Evolutionary conservation across 2,888 invertebrate genomes (phyloP), one percentile per base, ranked within the genome.

Genomic region (Thymelicus acteon): DNA sequence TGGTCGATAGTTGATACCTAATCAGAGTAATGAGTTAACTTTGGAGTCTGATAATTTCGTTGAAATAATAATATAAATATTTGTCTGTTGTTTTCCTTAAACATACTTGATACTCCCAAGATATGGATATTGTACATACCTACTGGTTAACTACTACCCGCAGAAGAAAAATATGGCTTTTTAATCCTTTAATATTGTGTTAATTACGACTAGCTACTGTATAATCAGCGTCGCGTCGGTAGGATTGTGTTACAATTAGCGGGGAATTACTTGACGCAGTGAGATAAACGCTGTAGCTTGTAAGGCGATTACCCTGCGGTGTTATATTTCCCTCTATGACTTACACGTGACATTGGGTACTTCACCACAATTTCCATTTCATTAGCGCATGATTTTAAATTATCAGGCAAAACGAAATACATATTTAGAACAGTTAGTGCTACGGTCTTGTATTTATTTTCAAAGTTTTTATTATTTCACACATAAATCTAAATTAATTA

Each of bases 211-310:
- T 19, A 19, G 31, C 31, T 31, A 31, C 31, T 31, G 31, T 31
- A 31, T 31, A 31, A 31, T 31, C 31, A 31, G 31, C 31, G 31
- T 31, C 31, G 31, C 31, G 31, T 44, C 44, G 12, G 8, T 10
- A 44, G 44, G 8, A 12, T 12, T 4, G 12, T 44, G 12, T 44
- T 44, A 54, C 54, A 54, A 54, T 54, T 54, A 31, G 54, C 54
- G 54, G 54, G 54, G 54, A 54, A 54, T 54, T 54, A 54, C 24
- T 54, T 54, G 54, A 19, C 8, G 54, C n/a, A 54, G 54, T 54
- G n/a, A 54, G 54, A 10, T 60, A 60, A 40, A 60, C 60, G 40
- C n/a, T 10, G 6, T 6, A 31, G 24, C n/a, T 6, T 57, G 31
- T 31, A 3, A 54, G 24, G 8, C 52, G 31, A 10, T 54, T 54